phyloP scores from a whole-genome alignment of 2,113 vertebrate genomes.

The Podiceps cristatus region DNA sequence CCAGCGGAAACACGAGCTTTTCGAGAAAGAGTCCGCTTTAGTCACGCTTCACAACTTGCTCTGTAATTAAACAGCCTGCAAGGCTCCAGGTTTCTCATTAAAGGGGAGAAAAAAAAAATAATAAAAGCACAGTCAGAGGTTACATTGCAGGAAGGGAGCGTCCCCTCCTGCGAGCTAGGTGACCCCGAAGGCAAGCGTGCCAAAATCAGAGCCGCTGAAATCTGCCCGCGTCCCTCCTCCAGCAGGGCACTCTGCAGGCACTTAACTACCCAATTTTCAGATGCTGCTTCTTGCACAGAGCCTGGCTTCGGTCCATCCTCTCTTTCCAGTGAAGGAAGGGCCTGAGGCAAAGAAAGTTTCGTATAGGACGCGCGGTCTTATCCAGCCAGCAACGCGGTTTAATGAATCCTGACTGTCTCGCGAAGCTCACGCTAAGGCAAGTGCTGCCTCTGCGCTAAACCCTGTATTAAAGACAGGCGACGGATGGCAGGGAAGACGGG shows the following conservation, averaged over 20 bases:
- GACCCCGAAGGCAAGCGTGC: not conserved
- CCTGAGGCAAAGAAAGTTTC: not conserved
- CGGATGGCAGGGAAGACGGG: not conserved
- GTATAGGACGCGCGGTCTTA: not conserved
- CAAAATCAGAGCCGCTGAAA: not conserved
- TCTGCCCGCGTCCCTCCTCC: conserved; percentile 2
- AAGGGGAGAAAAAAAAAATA: not conserved
- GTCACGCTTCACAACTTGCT: not conserved
- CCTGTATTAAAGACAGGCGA: not conserved
- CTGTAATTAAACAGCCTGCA: conserved; percentile 32
- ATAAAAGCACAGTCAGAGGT: not conserved
- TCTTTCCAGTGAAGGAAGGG: conserved; percentile 2
- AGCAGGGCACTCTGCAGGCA: conserved; percentile 37
- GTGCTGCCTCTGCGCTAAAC: not conserved
- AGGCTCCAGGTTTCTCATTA: conserved; percentile 40
- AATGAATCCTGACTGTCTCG: not conserved
- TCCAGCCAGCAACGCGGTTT: not conserved
- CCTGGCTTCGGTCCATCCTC: conserved; percentile 8
- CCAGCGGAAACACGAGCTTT: not conserved
- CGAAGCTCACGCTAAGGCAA: not conserved
- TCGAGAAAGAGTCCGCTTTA: not conserved
- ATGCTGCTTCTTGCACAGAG: conserved; percentile 15
- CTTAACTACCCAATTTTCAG: conserved; percentile 52
- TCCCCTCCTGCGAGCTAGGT: not conserved
- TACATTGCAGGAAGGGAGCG: fast-evolving